Conservation (phyloP, 2,113 vertebrate species). For the Paradisaea rubra region DNA sequence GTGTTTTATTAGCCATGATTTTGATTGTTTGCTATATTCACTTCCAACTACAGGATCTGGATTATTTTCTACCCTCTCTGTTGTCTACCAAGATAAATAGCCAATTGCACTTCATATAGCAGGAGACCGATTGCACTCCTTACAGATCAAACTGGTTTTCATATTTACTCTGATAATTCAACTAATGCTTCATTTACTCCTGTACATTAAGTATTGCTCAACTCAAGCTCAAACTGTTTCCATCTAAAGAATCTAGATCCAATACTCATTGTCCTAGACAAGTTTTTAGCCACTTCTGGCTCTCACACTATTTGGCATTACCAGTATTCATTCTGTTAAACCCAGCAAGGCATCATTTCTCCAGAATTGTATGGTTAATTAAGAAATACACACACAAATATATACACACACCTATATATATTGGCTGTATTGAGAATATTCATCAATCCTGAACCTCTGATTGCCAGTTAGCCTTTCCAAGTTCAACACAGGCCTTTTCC, state of each 20-base stretch:
- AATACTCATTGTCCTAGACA: background rate
- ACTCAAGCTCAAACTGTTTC: background rate
- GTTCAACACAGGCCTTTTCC: background rate
- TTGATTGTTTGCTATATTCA: background rate
- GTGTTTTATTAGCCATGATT: conserved; percentile 32
- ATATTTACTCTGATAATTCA: background rate
- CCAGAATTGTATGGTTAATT: conserved; percentile 5
- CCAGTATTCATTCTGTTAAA: conserved; percentile 10
- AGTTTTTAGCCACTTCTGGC: conserved; percentile 23
- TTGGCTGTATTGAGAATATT: background rate
- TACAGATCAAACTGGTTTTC: background rate
- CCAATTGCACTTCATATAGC: background rate
- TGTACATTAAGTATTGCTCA: background rate
- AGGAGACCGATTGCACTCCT: background rate
- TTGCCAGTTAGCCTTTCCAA: background rate
- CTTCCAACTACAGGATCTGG: background rate
- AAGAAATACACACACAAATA: background rate
- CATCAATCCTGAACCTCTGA: background rate
- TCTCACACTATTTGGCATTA: conserved; percentile 30
- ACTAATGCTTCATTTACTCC: background rate
- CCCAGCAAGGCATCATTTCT: conserved; percentile 27
- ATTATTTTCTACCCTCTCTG: background rate
- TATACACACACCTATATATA: background rate
- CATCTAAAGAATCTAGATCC: conserved; percentile 9
- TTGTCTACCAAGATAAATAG: background rate